Evolutionary conservation across 1,140 invertebrate species (phyloP).

Genomic region (Drosophila teissieri): DNA sequence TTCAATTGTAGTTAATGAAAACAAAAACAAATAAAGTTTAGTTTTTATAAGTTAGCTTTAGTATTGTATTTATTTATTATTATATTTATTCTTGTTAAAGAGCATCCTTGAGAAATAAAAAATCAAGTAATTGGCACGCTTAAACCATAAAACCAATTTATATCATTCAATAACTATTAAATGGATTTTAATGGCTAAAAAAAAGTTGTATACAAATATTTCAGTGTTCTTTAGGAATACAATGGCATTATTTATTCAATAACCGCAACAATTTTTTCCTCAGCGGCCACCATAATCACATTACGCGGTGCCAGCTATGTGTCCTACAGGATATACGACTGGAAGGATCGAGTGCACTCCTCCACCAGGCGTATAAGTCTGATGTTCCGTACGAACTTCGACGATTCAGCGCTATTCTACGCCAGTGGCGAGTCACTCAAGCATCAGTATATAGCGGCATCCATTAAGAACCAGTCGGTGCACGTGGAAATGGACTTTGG

Average conservation of each 20-base stretch:
- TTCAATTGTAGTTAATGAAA: neutral
- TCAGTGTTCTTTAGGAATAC: too few relatives aligned
- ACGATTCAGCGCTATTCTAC: conserved; percentile 94
- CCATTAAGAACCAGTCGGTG: conserved; percentile 91
- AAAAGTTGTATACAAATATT: too few relatives aligned
- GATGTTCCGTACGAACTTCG: conserved; percentile 94
- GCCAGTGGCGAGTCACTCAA: conserved; percentile 93
- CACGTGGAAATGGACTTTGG: conserved; percentile 94
- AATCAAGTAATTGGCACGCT: too few relatives aligned
- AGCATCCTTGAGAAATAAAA: neutral
- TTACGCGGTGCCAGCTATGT: conserved; percentile 95
- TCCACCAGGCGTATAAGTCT: conserved; percentile 94
- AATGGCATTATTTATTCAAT: neutral
- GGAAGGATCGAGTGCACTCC: conserved; percentile 95
- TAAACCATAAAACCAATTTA: too few relatives aligned
- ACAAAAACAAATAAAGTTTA: neutral
- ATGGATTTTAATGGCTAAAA: too few relatives aligned
- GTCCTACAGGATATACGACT: conserved; percentile 95
- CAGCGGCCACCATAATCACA: conserved; percentile 93
- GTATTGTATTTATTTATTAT: too few relatives aligned
- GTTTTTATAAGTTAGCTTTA: neutral
- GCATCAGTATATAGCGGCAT: conserved; percentile 93
- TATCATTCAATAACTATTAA: too few relatives aligned
- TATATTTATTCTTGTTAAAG: neutral
- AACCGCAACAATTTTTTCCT: too few relatives aligned